phyloP scores from a whole-genome alignment of 2,888 invertebrate genomes.

The Sarcophaga rosellei region DNA sequence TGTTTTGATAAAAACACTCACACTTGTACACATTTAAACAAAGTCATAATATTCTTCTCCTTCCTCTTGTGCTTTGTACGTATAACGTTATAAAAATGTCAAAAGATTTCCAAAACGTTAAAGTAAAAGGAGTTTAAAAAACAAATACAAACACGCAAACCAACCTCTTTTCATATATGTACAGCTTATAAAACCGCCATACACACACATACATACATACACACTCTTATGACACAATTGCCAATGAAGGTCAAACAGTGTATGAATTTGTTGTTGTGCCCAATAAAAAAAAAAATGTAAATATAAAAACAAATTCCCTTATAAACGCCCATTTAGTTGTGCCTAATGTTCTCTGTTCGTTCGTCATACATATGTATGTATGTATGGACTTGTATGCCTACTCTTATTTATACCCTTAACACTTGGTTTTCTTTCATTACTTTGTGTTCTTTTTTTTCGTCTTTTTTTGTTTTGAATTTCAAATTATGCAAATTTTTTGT shows the following conservation, averaged over 20 bases:
- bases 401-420: not conserved
- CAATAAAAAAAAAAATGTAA: constrained; percentile 9
- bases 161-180: too few species aligned
- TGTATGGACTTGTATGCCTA: not conserved
- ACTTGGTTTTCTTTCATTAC: not conserved
- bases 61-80: not conserved
- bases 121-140: constrained; percentile 34
- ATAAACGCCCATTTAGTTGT: not conserved
- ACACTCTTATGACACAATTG: constrained; percentile 18
- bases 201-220: not conserved
- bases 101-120: constrained; percentile 21
- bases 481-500: constrained; percentile 43
- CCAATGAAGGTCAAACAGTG: constrained; percentile 49
- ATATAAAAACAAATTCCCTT: constrained; percentile 2
- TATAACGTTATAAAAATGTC: constrained; percentile 43
- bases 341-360: not conserved
- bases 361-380: not conserved
- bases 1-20: constrained; percentile 13
- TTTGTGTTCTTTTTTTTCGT: not conserved
- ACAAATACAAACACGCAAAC: constrained; percentile 1
- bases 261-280: not conserved
- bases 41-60: constrained; percentile 2
- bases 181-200: not conserved
- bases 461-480: constrained; percentile 6
- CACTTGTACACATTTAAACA: not conserved